These are phyloP conservation scores for Illadopsis cleaveri DNA, from an alignment of 2,113 vertebrate species.

Conservation along the genomic window DNA sequence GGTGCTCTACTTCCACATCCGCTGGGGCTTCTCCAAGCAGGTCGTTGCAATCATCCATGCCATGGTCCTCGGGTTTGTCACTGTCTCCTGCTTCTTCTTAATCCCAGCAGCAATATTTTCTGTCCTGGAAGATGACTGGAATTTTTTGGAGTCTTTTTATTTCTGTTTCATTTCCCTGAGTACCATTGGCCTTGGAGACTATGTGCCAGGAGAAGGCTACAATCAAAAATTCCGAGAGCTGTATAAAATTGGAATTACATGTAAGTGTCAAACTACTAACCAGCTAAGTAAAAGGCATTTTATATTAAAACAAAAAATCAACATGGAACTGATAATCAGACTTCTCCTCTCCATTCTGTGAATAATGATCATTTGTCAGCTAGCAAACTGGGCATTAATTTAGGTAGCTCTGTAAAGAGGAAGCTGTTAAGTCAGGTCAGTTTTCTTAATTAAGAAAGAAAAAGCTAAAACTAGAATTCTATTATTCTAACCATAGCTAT, in stretches of 20 bases:
- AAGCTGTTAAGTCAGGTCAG: background rate
- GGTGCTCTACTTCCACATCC: conserved; percentile 84
- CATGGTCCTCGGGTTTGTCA: conserved; percentile 79
- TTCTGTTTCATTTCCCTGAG: conserved; percentile 98
- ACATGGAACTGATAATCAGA: background rate
- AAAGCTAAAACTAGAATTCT: background rate
- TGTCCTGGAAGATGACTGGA: conserved; percentile 91
- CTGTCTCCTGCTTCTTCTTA: conserved; percentile 89
- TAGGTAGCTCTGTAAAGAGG: background rate
- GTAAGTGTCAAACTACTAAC: conserved; percentile 74
- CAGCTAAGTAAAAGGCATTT: background rate
- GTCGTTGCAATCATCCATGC: conserved; percentile 88
- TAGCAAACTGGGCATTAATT: background rate
- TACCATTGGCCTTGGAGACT: conserved; percentile 95
- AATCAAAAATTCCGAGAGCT: conserved; percentile 92
- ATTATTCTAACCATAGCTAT: background rate
- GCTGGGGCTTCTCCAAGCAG: conserved; percentile 91
- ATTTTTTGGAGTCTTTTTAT: conserved; percentile 97
- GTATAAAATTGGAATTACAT: conserved; percentile 94
- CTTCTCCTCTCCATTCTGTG: background rate
- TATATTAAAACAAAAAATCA: background rate
- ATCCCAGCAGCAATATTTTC: conserved; percentile 94
- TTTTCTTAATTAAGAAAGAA: background rate
- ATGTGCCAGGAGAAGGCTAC: conserved; percentile 91
- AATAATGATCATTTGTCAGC: background rate